phyloP scores from a whole-genome alignment of 2,113 vertebrate species.

The Elanus axillaris region DNA sequence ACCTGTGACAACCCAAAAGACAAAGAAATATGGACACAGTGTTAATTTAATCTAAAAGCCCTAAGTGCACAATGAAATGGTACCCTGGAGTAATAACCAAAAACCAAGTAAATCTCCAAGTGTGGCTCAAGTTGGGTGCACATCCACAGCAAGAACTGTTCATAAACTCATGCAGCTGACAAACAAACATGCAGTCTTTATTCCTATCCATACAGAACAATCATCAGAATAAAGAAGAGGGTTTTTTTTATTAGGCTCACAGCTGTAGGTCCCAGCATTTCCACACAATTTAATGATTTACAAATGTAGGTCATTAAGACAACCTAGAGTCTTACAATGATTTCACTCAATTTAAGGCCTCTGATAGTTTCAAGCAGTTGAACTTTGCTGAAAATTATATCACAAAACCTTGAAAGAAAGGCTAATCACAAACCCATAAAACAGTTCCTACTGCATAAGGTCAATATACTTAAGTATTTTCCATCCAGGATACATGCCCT shows the following conservation, averaged over 20 bases:
- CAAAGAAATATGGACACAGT: accelerated
- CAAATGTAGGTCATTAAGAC: not conserved
- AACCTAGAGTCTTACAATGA: not conserved
- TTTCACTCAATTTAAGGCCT: not conserved
- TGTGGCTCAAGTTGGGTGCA: not conserved
- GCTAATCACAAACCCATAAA: not conserved
- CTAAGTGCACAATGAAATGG: not conserved
- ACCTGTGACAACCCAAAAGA: constrained; percentile 73
- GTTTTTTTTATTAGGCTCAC: not conserved
- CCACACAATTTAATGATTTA: not conserved
- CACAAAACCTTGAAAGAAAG: not conserved
- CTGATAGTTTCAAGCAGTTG: not conserved
- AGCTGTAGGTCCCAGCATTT: not conserved
- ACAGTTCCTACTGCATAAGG: not conserved
- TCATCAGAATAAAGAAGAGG: not conserved
- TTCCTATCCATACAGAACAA: not conserved
- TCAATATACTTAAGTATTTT: not conserved
- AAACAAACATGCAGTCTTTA: not conserved
- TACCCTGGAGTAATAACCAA: not conserved
- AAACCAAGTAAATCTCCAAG: not conserved
- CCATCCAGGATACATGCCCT: not conserved
- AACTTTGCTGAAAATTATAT: not conserved
- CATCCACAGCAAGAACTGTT: not conserved
- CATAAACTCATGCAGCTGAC: not conserved
- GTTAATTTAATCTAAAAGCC: not conserved